Conservation (phyloP, 2,888 invertebrate species). For the Miltochrista miniata region DNA sequence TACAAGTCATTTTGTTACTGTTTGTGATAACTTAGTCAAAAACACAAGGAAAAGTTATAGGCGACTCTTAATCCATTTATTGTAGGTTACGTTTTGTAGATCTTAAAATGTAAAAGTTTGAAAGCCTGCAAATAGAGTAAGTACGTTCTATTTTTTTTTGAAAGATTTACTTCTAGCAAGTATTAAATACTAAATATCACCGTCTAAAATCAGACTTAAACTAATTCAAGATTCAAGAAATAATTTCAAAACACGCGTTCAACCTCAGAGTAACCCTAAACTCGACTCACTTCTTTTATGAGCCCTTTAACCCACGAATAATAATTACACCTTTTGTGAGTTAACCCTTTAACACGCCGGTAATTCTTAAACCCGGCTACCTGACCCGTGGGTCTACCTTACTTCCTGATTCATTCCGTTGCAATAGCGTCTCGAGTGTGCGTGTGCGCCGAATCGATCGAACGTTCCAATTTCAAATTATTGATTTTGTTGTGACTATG, state of each 20-base stretch:
- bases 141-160: no score
- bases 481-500: slow-evolving; percentile 20
- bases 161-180: no score
- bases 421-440: slow-evolving; percentile 66
- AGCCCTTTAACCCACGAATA: slow-evolving; percentile 72
- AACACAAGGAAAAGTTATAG: no score
- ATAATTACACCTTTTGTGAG: slow-evolving; percentile 77
- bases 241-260: slow-evolving; percentile 50
- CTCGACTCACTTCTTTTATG: slow-evolving; percentile 63
- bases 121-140: no score
- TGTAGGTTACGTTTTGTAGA: no score
- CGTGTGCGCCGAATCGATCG: slow-evolving; percentile 67
- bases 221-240: slow-evolving; percentile 26
- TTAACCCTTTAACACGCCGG: slow-evolving; percentile 78
- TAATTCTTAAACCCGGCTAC: slow-evolving; percentile 79
- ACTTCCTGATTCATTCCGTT: slow-evolving; percentile 80
- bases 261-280: slow-evolving; percentile 69
- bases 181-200: no score
- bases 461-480: slow-evolving; percentile 43
- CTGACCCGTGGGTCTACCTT: slow-evolving; percentile 72
- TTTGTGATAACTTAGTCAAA: no score
- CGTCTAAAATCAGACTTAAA: no score
- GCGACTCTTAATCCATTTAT: no score
- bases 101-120: no score
- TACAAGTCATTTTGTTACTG: no score